Percentiles rank a stretch among this genome's conserved stretches.
Conservation (phyloP, 1,140 invertebrate species). For the Habropoda laboriosa region DNA sequence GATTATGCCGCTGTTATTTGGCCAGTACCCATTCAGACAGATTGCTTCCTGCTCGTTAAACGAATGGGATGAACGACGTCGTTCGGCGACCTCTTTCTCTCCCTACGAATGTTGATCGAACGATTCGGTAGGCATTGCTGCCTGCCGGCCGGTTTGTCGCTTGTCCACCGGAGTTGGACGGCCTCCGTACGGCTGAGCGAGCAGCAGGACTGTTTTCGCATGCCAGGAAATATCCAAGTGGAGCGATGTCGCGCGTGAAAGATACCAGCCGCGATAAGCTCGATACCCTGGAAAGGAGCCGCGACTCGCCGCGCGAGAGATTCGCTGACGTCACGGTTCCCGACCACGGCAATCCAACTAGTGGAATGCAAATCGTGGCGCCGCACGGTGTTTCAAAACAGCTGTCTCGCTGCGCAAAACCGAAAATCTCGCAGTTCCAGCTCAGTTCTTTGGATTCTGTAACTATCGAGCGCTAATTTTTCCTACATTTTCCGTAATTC, state of each 20-base stretch:
- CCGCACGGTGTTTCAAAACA: too few relatives aligned
- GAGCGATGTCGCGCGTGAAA: too few relatives aligned
- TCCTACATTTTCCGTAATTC: too few relatives aligned
- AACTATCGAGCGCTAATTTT: too few relatives aligned
- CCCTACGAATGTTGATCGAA: slow-evolving; percentile 11
- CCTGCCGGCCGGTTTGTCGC: background rate
- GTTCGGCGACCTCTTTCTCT: slow-evolving; percentile 34
- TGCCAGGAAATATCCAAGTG: too few relatives aligned
- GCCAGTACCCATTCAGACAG: slow-evolving; percentile 72
- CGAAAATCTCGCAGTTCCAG: too few relatives aligned
- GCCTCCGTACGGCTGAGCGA: background rate
- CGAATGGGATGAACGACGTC: slow-evolving; percentile 45
- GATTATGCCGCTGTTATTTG: too few relatives aligned
- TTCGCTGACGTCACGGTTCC: slow-evolving; percentile 59
- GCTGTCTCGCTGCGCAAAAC: too few relatives aligned
- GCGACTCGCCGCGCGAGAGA: slow-evolving; percentile 20
- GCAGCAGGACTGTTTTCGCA: background rate
- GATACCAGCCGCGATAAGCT: too few relatives aligned
- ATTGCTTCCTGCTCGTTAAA: slow-evolving; percentile 74
- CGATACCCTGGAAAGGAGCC: slow-evolving; percentile 46
- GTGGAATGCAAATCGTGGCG: slow-evolving; percentile 69
- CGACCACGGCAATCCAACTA: slow-evolving; percentile 44
- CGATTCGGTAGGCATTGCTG: too few relatives aligned
- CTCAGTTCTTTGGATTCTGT: too few relatives aligned
- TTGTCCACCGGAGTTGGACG: background rate